Base-by-base conservation (phyloP, 1,140 invertebrate species). In the Bemisia tabaci region DNA sequence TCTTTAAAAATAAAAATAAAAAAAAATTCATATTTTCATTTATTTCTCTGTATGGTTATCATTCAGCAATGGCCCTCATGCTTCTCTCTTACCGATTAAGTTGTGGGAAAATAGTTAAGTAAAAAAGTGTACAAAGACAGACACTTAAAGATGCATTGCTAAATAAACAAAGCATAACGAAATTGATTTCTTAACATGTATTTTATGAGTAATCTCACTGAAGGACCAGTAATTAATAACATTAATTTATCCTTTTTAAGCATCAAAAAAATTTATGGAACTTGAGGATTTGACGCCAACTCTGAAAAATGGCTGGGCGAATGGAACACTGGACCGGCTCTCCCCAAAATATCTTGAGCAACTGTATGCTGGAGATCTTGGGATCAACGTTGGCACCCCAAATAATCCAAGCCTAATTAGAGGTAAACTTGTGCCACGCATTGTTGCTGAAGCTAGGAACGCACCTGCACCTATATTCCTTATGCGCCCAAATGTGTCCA, bases 361-460 rank as follows among this genome's bases (percentile, higher is more conserved):
- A 0, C 74, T 94, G 0, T 91, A 93, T 71, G 83, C 84, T 27
- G 90, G 89, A 1, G 88, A 92, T 66, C 75, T 94, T 9, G 84
- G 83, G 2, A 82, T 93, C 0, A 86, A 87, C 68, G 87, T 91
- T 22, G 84, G 24, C 9, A 84, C 24, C 78, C 83, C 68, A 73
- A 78, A 63, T 80, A 82, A 73, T 72, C 75, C 66, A 73, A 79
- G 70, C 21, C 67, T 85, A 1, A 75, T 91, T 0, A 81, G 84
- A 11, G 90, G 90, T 0, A 77, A 84, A 58, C 74, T 94, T 0
- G 74, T 81, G 0, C 82, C 86, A 0, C 81, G 86, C 21, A 82
- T 86, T 0, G 83, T 92, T 1, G 87, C 87, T 0, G 90, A 92
- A 71, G 85, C 89, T 0, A 82, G 87, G 5, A 85, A 89, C 67